A percentile compares a stretch with the other conserved stretches of the same genome.
phyloP scores from a whole-genome alignment of 2,113 vertebrate species.

The Apistogramma diplotaenia region DNA sequence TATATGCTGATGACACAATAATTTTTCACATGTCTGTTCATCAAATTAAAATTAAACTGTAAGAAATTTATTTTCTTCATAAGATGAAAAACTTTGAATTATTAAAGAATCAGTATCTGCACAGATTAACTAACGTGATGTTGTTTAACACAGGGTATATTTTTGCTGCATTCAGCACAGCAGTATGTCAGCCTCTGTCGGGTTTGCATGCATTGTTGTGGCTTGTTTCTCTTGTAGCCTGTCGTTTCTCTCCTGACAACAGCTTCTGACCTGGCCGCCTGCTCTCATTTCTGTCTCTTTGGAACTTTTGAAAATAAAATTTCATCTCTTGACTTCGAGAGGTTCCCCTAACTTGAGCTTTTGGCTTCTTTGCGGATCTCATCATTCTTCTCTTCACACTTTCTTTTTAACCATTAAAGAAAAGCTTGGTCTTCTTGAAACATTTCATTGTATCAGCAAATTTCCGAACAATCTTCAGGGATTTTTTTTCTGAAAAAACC shows the following conservation, averaged over 20 bases:
- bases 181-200: constrained; percentile 30
- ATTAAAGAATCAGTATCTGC: neutral
- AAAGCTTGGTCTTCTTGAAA: neutral
- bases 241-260: neutral
- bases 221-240: neutral
- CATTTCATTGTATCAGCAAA: neutral
- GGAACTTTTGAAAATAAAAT: neutral
- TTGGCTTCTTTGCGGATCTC: constrained; percentile 10
- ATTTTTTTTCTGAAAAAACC: constrained; percentile 15
- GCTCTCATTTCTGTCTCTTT: neutral
- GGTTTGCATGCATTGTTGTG: constrained; percentile 11
- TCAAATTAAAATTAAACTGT: neutral
- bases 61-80: neutral
- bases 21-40: neutral
- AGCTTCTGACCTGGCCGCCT: neutral
- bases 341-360: neutral
- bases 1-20: neutral
- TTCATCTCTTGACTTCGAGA: constrained; percentile 34
- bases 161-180: neutral
- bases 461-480: neutral
- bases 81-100: neutral
- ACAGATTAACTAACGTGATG: neutral
- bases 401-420: neutral
- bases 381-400: neutral
- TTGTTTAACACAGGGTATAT: neutral